phyloP scores from a whole-genome alignment of 2,797 vertebrate genomes.

The Siniperca scherzeri region DNA sequence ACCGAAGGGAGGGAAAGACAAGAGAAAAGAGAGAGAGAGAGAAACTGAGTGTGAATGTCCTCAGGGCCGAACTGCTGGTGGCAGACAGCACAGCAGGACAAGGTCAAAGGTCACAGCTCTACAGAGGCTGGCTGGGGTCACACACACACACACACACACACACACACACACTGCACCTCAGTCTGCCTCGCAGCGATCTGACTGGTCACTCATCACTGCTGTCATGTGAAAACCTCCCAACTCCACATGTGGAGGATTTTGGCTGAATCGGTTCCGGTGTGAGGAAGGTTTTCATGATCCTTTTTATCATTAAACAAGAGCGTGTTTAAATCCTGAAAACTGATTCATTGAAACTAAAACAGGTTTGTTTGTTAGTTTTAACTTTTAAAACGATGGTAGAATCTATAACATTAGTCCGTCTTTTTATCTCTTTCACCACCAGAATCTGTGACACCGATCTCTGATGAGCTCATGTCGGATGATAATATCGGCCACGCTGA shows the following conservation, averaged over 20 bases:
- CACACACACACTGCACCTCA: background rate
- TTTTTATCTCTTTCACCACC: too few relatives aligned
- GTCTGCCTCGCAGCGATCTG: slow-evolving; percentile 19
- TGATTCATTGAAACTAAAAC: too few relatives aligned
- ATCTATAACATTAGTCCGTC: too few relatives aligned
- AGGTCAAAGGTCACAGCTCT: slow-evolving; percentile 25
- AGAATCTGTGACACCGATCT: too few relatives aligned
- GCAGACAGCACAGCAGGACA: slow-evolving; percentile 22
- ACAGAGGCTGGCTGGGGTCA: background rate
- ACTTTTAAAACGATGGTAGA: too few relatives aligned
- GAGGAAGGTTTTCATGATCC: too few relatives aligned
- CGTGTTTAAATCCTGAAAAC: too few relatives aligned
- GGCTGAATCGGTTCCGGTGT: too few relatives aligned
- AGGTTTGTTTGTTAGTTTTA: too few relatives aligned
- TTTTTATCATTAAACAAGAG: too few relatives aligned
- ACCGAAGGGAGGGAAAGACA: background rate
- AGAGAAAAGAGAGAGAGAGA: background rate
- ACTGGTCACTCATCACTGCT: slow-evolving; percentile 9
- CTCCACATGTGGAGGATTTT: background rate
- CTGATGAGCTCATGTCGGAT: too few relatives aligned
- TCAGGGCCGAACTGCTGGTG: slow-evolving; percentile 20
- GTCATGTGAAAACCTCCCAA: background rate
- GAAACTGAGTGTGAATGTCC: background rate
- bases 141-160: slow-evolving; percentile 4
- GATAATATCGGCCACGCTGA: too few relatives aligned